Conservation (phyloP, 1,140 invertebrate genomes). For the Magallana ariakensis region DNA sequence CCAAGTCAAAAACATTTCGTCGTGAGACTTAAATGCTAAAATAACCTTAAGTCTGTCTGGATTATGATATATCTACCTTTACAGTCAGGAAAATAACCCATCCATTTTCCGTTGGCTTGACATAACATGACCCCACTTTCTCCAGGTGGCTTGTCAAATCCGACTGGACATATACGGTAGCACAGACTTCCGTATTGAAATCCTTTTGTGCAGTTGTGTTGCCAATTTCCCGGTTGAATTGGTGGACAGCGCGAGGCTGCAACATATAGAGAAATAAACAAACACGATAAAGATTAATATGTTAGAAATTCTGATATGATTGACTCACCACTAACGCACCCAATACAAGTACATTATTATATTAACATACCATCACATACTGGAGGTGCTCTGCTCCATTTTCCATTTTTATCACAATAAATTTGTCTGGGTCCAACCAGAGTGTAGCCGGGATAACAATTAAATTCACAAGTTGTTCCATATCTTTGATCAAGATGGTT, state of each 20-base stretch:
- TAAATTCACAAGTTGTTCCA: constrained; percentile 35
- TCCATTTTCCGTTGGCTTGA: constrained; percentile 37
- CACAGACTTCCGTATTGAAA: background rate
- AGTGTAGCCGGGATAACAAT: constrained; percentile 40
- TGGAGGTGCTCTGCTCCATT: background rate
- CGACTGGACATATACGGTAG: background rate
- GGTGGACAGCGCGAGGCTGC: background rate
- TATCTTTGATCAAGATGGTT: background rate
- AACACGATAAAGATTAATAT: background rate
- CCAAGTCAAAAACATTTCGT: too few relatives aligned
- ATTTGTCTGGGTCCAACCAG: background rate
- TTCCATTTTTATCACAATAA: constrained; percentile 1
- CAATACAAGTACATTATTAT: background rate
- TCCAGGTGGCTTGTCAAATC: constrained; percentile 33
- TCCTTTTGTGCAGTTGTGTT: background rate
- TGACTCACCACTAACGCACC: background rate
- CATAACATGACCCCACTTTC: constrained; percentile 27
- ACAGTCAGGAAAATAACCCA: background rate
- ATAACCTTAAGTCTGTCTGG: too few relatives aligned
- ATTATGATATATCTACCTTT: background rate
- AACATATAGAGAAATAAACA: background rate
- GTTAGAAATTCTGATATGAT: background rate
- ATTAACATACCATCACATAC: constrained; percentile 22
- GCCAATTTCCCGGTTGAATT: background rate
- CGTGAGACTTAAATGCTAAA: too few relatives aligned